phyloP scores from a whole-genome alignment of 1,140 invertebrate genomes.

The Formica selysi region DNA sequence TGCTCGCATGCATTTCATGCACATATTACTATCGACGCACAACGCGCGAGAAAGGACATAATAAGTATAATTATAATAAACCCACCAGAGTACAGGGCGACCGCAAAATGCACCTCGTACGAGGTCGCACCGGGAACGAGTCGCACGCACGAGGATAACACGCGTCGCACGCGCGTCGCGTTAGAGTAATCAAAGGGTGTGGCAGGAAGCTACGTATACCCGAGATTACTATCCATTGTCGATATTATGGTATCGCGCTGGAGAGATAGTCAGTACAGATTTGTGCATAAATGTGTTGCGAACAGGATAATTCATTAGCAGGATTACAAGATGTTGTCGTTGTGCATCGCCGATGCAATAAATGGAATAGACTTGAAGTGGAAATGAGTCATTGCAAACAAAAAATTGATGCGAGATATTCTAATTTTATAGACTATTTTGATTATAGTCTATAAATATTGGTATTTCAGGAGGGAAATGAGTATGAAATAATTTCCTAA shows the following conservation, averaged over 20 bases:
- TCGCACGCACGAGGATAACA: conserved; percentile 38
- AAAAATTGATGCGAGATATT: not conserved
- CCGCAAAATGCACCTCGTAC: conserved; percentile 57
- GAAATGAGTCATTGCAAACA: not conserved
- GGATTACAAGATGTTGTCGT: not conserved
- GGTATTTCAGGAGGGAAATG: not conserved
- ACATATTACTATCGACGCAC: conserved; percentile 27
- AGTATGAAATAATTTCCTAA: conserved; percentile 17
- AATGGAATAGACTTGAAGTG: not conserved
- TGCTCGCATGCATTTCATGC: conserved; percentile 68
- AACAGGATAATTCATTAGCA: conserved; percentile 10
- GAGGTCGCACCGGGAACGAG: conserved; percentile 1
- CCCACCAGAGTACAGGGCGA: conserved; percentile 11
- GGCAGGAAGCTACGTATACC: not conserved
- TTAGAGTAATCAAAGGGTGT: conserved; percentile 53
- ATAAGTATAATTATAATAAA: conserved; percentile 77
- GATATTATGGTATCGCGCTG: not conserved
- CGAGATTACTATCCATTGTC: not conserved
- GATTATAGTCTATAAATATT: not conserved
- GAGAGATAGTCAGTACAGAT: not conserved
- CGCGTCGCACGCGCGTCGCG: not conserved
- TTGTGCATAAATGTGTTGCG: not conserved
- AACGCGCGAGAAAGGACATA: conserved; percentile 57
- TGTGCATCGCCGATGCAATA: not conserved
- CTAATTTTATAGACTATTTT: not conserved